Conservation (phyloP, 2,888 invertebrate genomes). For the Biston stratarius region DNA sequence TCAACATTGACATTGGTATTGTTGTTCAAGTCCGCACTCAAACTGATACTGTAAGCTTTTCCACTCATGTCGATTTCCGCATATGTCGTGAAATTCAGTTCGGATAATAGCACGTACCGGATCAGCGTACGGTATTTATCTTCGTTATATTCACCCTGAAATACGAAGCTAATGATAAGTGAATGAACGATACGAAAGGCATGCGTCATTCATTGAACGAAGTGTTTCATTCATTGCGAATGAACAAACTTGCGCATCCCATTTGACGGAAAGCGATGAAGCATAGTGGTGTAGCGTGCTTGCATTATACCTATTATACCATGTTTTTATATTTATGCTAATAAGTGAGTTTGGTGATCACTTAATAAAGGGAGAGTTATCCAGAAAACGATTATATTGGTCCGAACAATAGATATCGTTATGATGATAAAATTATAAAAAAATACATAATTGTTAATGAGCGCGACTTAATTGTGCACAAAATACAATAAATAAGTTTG, state of each 20-base stretch:
- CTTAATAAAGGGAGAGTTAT: no score
- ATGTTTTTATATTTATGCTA: no score
- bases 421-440: no score
- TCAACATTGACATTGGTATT: slow-evolving; percentile 89
- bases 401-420: no score
- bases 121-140: slow-evolving; percentile 89
- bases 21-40: slow-evolving; percentile 88
- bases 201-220: slow-evolving; percentile 5
- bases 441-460: no score
- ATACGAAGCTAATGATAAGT: not conserved
- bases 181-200: not conserved
- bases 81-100: slow-evolving; percentile 88
- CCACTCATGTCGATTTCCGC: slow-evolving; percentile 89
- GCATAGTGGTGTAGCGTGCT: slow-evolving; percentile 13
- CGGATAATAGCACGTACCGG: slow-evolving; percentile 87
- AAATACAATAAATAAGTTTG: no score
- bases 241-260: slow-evolving; percentile 3
- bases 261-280: slow-evolving; percentile 21
- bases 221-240: not conserved
- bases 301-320: not conserved
- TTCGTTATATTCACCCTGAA: slow-evolving; percentile 87
- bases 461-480: no score
- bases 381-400: no score
- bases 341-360: no score
- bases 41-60: slow-evolving; percentile 89